phyloP scores from a whole-genome alignment of 2,888 invertebrate genomes.

The Drosophila picticornis region DNA sequence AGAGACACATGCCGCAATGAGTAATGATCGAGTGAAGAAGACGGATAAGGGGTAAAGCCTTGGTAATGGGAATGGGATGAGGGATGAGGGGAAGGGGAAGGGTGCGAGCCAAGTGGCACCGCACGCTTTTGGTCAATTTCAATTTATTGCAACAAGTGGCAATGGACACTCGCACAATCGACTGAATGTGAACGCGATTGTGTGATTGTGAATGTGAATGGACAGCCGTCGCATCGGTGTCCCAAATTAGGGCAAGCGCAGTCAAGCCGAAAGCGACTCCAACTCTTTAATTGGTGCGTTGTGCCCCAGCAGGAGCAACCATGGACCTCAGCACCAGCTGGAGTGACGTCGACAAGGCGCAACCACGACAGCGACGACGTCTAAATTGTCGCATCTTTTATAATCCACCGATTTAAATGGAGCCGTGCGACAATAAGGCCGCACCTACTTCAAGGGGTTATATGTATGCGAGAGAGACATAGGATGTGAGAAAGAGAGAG shows the following conservation, averaged over 20 bases:
- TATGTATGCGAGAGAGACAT: background rate
- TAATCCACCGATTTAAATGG: conserved; percentile 36
- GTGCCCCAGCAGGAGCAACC: conserved; percentile 14
- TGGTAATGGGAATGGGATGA: background rate
- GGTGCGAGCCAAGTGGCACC: conserved; percentile 31
- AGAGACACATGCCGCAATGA: conserved; percentile 57
- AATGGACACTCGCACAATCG: conserved; percentile 63
- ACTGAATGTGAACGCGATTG: conserved; percentile 40
- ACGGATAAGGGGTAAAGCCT: background rate
- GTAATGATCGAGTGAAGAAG: conserved; percentile 25
- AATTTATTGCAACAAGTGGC: conserved; percentile 79
- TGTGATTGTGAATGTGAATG: conserved; percentile 25
- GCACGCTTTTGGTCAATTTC: conserved; percentile 78
- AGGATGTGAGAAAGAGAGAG: background rate
- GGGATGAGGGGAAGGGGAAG: background rate
- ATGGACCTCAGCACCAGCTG: conserved; percentile 7
- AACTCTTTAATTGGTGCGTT: conserved; percentile 60
- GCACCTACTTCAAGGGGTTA: conserved; percentile 26
- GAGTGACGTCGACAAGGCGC: conserved; percentile 64
- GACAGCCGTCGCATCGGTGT: conserved; percentile 32
- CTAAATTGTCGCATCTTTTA: conserved; percentile 76
- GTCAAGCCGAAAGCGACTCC: conserved; percentile 4
- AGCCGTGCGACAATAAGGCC: conserved; percentile 21
- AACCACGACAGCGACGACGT: conserved; percentile 57
- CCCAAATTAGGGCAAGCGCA: conserved; percentile 49